phyloP scores from a whole-genome alignment of 2,797 vertebrate species.

The Lepilemur ruficaudatus region DNA sequence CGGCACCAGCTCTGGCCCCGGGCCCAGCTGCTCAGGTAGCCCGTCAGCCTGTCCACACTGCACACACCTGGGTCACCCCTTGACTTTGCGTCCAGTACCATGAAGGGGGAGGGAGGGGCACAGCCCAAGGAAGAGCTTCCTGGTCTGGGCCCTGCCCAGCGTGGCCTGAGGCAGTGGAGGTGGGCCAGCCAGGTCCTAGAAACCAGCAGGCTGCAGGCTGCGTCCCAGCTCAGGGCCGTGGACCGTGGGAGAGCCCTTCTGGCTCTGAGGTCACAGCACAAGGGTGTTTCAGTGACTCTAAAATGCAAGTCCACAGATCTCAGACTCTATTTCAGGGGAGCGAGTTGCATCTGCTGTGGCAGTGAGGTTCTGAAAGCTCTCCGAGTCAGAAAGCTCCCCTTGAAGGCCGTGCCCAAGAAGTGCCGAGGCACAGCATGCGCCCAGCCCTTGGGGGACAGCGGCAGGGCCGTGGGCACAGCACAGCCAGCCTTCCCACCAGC shows the following conservation, averaged over 20 bases:
- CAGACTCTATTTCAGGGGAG: neutral
- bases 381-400: rapidly evolving
- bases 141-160: neutral
- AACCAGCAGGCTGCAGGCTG: neutral
- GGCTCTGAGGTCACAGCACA: rapidly evolving
- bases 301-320: neutral
- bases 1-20: conserved; percentile 69
- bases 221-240: neutral
- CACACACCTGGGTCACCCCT: rapidly evolving
- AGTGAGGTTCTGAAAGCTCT: neutral
- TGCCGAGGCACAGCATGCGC: rapidly evolving
- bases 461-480: neutral
- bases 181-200: neutral
- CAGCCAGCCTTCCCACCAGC: neutral
- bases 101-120: rapidly evolving
- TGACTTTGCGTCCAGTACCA: rapidly evolving
- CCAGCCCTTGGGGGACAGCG: rapidly evolving
- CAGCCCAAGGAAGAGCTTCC: neutral
- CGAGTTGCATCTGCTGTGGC: neutral
- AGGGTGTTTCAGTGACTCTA: neutral
- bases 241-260: rapidly evolving
- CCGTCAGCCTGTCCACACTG: neutral
- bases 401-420: neutral
- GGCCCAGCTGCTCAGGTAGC: conserved; percentile 89
- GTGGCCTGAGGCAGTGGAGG: neutral